phyloP scores from a whole-genome alignment of 2,888 invertebrate species.

The Conops quadrifasciatus region DNA sequence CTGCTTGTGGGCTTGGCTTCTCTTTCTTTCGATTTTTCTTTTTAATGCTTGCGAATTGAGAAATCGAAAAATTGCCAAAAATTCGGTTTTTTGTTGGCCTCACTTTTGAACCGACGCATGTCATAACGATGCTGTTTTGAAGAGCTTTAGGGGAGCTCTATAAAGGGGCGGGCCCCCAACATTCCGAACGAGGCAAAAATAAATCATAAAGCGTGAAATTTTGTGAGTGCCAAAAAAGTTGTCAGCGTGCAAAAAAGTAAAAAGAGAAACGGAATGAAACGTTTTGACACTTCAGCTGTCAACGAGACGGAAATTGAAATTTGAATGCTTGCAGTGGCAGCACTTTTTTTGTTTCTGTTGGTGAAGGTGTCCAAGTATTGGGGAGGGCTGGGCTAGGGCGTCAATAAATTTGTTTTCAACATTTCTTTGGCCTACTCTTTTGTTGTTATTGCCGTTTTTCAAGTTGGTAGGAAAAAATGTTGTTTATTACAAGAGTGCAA shows the following conservation, averaged over 20 bases:
- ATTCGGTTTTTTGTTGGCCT: too few relatives aligned
- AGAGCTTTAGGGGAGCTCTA: neutral
- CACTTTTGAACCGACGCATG: too few relatives aligned
- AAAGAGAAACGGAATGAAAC: slow-evolving; percentile 19
- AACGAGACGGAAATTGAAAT: slow-evolving; percentile 42
- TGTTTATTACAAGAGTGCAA: neutral
- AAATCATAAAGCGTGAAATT: slow-evolving; percentile 31
- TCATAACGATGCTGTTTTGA: too few relatives aligned
- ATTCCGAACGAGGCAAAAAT: slow-evolving; percentile 10
- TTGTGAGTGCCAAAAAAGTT: slow-evolving; percentile 5
- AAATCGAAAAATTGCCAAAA: slow-evolving; percentile 12
- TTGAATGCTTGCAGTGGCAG: slow-evolving; percentile 6
- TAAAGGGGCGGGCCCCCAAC: neutral
- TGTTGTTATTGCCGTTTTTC: neutral
- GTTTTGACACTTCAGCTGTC: slow-evolving; percentile 42
- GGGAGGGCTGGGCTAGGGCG: neutral
- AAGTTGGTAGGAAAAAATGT: neutral
- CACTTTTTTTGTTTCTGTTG: neutral
- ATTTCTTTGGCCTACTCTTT: neutral
- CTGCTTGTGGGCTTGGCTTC: slow-evolving; percentile 35
- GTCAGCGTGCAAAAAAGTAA: neutral
- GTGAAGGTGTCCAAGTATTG: neutral
- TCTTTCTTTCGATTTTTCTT: slow-evolving; percentile 22
- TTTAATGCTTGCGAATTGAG: neutral
- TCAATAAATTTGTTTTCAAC: neutral